phyloP scores from a whole-genome alignment of 2,113 vertebrate genomes.

The Hirundichthys speculiger region DNA sequence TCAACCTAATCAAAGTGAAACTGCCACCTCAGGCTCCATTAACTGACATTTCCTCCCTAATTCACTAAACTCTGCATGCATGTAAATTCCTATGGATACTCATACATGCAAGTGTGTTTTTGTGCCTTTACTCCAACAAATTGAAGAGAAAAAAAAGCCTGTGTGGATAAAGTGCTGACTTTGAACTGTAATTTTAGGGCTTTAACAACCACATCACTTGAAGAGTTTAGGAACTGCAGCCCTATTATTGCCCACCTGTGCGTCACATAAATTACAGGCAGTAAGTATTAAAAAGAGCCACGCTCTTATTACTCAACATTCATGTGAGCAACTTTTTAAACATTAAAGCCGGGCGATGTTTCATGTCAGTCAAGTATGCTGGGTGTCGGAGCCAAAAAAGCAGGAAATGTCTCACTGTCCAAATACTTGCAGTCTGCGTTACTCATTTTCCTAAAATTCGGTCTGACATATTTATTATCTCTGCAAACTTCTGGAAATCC shows the following conservation, averaged over 20 bases:
- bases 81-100: no score
- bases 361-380: neutral
- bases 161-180: conserved; percentile 7
- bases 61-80: no score
- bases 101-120: no score
- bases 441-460: conserved; percentile 47
- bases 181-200: conserved; percentile 36
- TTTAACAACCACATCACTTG: conserved; percentile 18
- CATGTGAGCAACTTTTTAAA: conserved; percentile 1
- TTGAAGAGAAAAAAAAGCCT: neutral
- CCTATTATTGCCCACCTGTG: conserved; percentile 25
- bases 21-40: no score
- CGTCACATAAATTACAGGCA: conserved; percentile 12
- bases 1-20: no score
- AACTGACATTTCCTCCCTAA: no score
- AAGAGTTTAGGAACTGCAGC: neutral
- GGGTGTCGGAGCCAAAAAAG: neutral
- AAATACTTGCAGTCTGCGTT: conserved; percentile 29
- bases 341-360: conserved; percentile 5
- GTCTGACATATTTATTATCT: conserved; percentile 28
- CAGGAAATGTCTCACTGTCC: conserved; percentile 44
- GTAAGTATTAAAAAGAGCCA: neutral
- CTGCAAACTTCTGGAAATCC: conserved; percentile 14
- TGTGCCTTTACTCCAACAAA: no score
- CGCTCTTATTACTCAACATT: conserved; percentile 1